Evolutionary conservation across 2,888 invertebrate genomes (phyloP), one percentile per base, ranked within the genome.

Genomic region (Cybosia mesomella): DNA sequence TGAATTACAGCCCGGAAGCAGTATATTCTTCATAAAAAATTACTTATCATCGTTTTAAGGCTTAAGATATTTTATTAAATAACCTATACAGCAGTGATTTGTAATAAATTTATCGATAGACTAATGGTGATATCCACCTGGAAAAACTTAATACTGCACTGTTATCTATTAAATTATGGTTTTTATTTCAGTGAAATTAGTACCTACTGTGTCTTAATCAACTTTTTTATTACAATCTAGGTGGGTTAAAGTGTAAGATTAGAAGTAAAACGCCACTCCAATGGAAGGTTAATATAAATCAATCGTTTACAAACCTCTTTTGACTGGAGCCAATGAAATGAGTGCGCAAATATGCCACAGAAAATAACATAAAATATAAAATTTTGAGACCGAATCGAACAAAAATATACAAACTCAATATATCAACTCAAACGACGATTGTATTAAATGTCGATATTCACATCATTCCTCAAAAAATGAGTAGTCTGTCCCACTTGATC

Each of bases 161-260:
- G 87, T 85, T 87, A 54, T 63, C 54, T 63, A 87, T 88, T 88
- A 88, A 89, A 88, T 86, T 87, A 86, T 80, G 72, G 77, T 73
- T 70, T 65, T 58, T 74, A 68, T 57, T 64, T 53, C 66, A 69
- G 76, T 73, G 64, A 67, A 71, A 87, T 89, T 89, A 90, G 89
- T 89, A 82, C 68, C 71, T 75, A 76, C 72, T 81, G 79, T 81
- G 78, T 82, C 68, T 76, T 79, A 82, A 79, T 81, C 75, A 77
- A 82, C 58, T 62, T 71, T 72, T 83, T 77, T 73, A 79, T 72
- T 77, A 81, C 85, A 83, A 83, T 83, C 80, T 83, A 79, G 76
- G 76, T 67, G 32, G 67, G 73, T 79, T 83, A 84, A 81, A 69
- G 72, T 79, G 80, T 79, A 76, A 80, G 69, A 83, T 85, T 84